Evolutionary conservation across 2,888 invertebrate species (phyloP), one percentile per base, ranked within the genome.

Genomic region (Rhogogaster chlorosoma): DNA sequence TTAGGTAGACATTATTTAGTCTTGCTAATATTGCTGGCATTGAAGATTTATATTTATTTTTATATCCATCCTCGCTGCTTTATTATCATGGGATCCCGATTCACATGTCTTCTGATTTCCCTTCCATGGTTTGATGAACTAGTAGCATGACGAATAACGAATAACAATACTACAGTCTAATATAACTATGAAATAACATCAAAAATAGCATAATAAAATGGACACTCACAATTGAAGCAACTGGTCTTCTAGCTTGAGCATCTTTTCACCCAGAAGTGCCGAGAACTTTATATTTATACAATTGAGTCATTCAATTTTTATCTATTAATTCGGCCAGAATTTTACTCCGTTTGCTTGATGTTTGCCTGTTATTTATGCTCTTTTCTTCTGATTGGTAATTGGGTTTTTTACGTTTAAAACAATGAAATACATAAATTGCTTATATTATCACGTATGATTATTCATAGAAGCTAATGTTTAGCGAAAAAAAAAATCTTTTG

Each of bases 311-410:
- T 61, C 80, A 61, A 80, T 36, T 80, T 80, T 57, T 61, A 80
- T 9, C 38, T 61, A 26, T 73, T 73, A 53, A 84, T 84, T 84
- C 84, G 84, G 38, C 73, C 84, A 71, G 73, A 61, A 49, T 70
- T 70, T 67, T 83, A 32, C 70, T 70, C 88, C 88, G 86, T 89
- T 88, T 89, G 89, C 90, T 90, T 90, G 88, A 86, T 89, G 87
- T 89, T 86, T 89, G 88, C 88, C 88, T 88, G 86, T 85, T 80
- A 80, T n/a, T 36, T 80, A 80, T 38, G 80, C 61, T 80, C 32
- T 80, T 38, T 61, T 80, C 38, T 80, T 57, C 61, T 80, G 61
- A 80, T 38, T 80, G 61, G 80, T 80, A 38, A 49, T 26, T 80
- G 57, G 61, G 80, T 22, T 80, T 57, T 77, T 45, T 57, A 29